These are phyloP conservation scores for Phortica magna DNA, from an alignment of 2,888 invertebrate species.

Conservation along the genomic window DNA sequence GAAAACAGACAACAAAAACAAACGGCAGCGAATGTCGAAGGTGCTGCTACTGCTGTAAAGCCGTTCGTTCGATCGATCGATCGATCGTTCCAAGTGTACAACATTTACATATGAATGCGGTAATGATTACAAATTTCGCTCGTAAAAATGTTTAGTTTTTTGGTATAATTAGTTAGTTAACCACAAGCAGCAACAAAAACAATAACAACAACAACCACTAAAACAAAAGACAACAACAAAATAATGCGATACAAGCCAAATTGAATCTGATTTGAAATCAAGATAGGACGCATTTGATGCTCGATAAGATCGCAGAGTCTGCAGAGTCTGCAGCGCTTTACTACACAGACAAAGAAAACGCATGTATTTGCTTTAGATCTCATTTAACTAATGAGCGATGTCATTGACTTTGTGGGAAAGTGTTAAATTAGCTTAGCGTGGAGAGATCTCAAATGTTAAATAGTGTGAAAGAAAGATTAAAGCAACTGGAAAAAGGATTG, in stretches of 20 bases:
- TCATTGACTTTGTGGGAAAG: conserved; percentile 69
- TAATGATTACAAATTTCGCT: conserved; percentile 72
- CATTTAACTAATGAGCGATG: conserved; percentile 46
- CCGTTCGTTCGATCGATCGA: not conserved
- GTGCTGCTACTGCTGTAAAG: conserved; percentile 23
- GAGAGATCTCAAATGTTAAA: conserved; percentile 9
- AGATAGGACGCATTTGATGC: conserved; percentile 19
- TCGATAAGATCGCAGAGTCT: conserved; percentile 4
- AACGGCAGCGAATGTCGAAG: not conserved
- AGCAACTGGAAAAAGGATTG: not conserved
- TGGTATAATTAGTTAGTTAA: conserved; percentile 61
- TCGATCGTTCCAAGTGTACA: not conserved
- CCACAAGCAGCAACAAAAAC: not conserved
- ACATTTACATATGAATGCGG: conserved; percentile 70
- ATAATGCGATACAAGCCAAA: not conserved
- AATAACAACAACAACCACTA: not conserved
- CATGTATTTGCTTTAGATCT: not conserved
- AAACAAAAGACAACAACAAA: not conserved
- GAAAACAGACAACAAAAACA: conserved; percentile 1
- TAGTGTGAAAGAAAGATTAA: not conserved
- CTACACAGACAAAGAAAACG: not conserved
- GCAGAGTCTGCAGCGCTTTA: not conserved
- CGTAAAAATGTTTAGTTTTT: conserved; percentile 65
- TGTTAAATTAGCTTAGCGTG: conserved; percentile 48
- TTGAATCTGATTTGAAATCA: not conserved